Evolutionary conservation across 2,113 vertebrate species (phyloP).

Genomic region (Chloebia gouldiae): DNA sequence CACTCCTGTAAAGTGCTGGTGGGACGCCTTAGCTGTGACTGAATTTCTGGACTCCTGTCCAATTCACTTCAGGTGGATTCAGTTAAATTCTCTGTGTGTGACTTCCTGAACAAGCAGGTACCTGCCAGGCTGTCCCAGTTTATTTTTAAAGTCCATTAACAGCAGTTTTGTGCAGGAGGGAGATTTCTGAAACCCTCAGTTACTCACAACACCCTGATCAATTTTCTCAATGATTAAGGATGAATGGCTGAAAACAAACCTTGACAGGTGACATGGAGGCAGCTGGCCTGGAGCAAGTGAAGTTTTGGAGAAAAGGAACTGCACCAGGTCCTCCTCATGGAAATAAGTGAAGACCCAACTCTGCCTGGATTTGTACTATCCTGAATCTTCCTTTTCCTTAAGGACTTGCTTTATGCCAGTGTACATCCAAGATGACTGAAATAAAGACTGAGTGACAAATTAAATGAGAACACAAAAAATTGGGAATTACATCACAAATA

Average conservation of each 20-base stretch:
- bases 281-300: neutral
- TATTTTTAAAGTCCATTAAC: neutral
- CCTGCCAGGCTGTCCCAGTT: neutral
- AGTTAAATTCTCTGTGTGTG: neutral
- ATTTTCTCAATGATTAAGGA: neutral
- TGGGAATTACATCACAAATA: neutral
- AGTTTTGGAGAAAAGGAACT: neutral
- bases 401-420: neutral
- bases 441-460: neutral
- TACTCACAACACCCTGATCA: neutral
- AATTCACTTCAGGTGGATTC: neutral
- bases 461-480: neutral
- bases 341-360: neutral
- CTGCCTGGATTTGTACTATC: neutral
- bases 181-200: neutral
- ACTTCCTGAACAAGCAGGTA: neutral
- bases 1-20: accelerated
- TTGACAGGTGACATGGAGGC: neutral
- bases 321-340: neutral
- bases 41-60: neutral
- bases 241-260: neutral
- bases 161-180: neutral
- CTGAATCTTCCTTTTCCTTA: neutral
- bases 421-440: neutral
- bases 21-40: neutral